Percentiles rank a stretch among this genome's conserved stretches.
phyloP scores from a whole-genome alignment of 2,113 vertebrate species.

The Glareola pratincola region DNA sequence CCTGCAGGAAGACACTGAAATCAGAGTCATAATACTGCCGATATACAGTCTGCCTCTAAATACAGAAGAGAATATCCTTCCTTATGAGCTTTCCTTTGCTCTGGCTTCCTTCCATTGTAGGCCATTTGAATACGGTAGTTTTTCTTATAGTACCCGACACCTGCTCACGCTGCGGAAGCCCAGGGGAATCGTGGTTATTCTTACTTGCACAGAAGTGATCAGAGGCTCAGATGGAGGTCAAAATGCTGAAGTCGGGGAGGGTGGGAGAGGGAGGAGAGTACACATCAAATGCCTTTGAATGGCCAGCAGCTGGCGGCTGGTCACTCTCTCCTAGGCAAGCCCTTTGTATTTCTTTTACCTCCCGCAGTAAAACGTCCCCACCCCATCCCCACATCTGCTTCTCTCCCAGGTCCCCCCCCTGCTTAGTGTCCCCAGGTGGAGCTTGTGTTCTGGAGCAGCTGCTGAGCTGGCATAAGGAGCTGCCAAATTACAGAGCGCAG shows the following conservation, averaged over 20 bases:
- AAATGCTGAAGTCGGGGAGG: background rate
- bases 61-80: background rate
- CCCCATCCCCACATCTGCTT: background rate
- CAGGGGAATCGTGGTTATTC: background rate
- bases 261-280: too few species aligned
- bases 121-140: background rate
- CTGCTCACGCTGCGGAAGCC: accelerated
- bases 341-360: background rate
- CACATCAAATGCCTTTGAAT: background rate
- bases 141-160: background rate
- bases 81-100: background rate
- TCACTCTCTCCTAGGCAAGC: background rate
- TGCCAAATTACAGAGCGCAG: background rate
- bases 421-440: background rate
- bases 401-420: background rate
- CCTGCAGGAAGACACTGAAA: background rate
- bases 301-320: background rate
- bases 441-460: background rate
- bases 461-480: background rate
- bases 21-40: background rate
- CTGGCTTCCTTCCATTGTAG: background rate
- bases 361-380: background rate
- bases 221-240: background rate
- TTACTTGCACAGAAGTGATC: background rate
- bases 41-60: background rate